Conservation (phyloP, 1,140 invertebrate genomes). For the Babylonia areolata region DNA sequence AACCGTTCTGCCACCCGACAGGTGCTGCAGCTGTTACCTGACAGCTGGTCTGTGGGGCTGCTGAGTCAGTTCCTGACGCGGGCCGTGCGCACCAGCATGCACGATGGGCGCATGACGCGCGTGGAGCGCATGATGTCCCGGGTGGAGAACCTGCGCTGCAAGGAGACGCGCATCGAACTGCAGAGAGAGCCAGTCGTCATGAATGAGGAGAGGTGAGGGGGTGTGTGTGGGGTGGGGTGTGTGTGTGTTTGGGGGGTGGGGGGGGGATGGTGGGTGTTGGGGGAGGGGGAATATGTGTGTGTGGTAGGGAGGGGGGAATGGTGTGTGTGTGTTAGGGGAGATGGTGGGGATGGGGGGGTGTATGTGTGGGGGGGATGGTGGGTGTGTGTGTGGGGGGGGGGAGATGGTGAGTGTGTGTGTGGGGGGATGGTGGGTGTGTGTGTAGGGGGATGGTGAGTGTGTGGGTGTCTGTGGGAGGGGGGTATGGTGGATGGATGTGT, state of each 20-base stretch:
- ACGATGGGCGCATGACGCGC: constrained; percentile 72
- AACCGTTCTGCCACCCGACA: no score
- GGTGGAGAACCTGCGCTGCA: constrained; percentile 76
- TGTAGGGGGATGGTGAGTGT: not conserved
- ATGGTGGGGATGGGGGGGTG: not conserved
- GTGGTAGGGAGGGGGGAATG: no score
- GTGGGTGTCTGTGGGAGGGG: not conserved
- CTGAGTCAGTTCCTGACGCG: constrained; percentile 75
- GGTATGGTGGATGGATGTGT: not conserved
- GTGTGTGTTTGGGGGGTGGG: not conserved
- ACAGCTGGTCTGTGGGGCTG: constrained; percentile 76
- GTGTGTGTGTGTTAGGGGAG: not conserved
- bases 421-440: not conserved
- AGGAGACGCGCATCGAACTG: constrained; percentile 73
- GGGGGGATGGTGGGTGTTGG: not conserved
- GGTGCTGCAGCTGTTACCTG: constrained; percentile 77
- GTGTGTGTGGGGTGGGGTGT: not conserved
- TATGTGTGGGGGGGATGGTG: not conserved
- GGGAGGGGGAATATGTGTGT: not conserved
- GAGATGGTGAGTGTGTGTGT: not conserved
- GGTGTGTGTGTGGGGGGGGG: not conserved
- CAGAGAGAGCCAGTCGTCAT: constrained; percentile 71
- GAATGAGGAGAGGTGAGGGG: constrained; percentile 74
- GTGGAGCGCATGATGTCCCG: constrained; percentile 76
- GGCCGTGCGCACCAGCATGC: constrained; percentile 74